Conservation (phyloP, 2,888 invertebrate genomes). For the Nymphalis polychloros region DNA sequence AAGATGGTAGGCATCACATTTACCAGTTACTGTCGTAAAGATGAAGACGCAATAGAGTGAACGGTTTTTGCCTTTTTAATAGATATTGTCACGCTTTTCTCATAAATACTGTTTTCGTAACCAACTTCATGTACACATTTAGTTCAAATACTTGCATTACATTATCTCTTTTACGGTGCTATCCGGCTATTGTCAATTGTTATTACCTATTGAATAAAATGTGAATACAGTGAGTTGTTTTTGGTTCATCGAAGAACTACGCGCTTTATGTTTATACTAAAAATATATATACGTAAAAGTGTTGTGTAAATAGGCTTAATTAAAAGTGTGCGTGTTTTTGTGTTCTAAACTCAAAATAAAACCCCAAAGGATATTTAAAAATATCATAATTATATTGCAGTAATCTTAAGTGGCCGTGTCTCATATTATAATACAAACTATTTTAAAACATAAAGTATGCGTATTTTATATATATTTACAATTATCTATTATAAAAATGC, state of each 20-base stretch:
- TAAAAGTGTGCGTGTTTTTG: neutral
- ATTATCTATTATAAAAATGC: too few relatives aligned
- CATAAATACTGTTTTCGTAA: slow-evolving; percentile 37
- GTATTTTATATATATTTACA: too few relatives aligned
- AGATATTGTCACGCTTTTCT: slow-evolving; percentile 32
- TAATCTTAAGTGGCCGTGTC: too few relatives aligned
- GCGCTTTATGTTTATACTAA: neutral
- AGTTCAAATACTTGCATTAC: slow-evolving; percentile 29
- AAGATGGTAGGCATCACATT: slow-evolving; percentile 17
- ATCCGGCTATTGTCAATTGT: slow-evolving; percentile 57
- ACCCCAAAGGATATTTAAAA: too few relatives aligned
- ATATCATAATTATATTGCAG: too few relatives aligned
- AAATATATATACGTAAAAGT: slow-evolving; percentile 10
- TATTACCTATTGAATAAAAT: slow-evolving; percentile 27
- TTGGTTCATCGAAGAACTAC: slow-evolving; percentile 8
- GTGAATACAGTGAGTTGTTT: slow-evolving; percentile 23
- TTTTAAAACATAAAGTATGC: too few relatives aligned
- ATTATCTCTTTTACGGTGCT: slow-evolving; percentile 36
- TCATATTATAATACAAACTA: too few relatives aligned
- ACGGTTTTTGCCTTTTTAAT: slow-evolving; percentile 25
- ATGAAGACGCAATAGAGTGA: slow-evolving; percentile 29
- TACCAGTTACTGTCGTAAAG: slow-evolving; percentile 27
- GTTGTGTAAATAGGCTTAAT: neutral
- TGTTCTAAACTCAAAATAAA: too few relatives aligned
- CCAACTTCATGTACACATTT: slow-evolving; percentile 26